These are phyloP conservation scores for Serrognathus titanus DNA, from an alignment of 2,888 invertebrate species.

Conservation along the genomic window DNA sequence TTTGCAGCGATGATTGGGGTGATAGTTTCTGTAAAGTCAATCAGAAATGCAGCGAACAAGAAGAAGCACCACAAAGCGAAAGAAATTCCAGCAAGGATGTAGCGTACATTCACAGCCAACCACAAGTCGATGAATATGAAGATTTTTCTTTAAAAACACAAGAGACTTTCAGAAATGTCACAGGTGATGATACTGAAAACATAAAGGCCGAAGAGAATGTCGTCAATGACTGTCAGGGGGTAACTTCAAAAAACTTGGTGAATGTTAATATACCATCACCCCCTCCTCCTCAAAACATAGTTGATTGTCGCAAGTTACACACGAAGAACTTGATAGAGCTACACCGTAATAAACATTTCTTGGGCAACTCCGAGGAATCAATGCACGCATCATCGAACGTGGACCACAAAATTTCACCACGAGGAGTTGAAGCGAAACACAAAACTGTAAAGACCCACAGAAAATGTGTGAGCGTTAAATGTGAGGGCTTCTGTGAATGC, in stretches of 20 bases:
- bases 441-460: slow-evolving; percentile 4
- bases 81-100: not conserved
- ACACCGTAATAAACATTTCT: slow-evolving; percentile 15
- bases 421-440: slow-evolving; percentile 3
- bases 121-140: not conserved
- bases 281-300: slow-evolving; percentile 1
- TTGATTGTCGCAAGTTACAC: not conserved
- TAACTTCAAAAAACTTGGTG: not conserved
- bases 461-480: not conserved
- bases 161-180: not conserved
- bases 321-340: slow-evolving; percentile 14
- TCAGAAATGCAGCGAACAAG: too few relatives aligned
- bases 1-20: not conserved
- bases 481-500: slow-evolving; percentile 7
- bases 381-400: not conserved
- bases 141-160: not conserved
- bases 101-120: not conserved
- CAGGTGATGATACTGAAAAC: not conserved
- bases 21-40: not conserved
- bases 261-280: not conserved
- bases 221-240: not conserved
- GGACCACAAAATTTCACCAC: slow-evolving; percentile 9
- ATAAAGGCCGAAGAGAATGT: not conserved
- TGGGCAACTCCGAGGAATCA: slow-evolving; percentile 11
- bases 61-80: too few relatives aligned